Percentiles rank a stretch among this genome's conserved stretches.
Evolutionary conservation across 2,888 invertebrate genomes (phyloP).

Genomic region (Rhodophaea formosa): DNA sequence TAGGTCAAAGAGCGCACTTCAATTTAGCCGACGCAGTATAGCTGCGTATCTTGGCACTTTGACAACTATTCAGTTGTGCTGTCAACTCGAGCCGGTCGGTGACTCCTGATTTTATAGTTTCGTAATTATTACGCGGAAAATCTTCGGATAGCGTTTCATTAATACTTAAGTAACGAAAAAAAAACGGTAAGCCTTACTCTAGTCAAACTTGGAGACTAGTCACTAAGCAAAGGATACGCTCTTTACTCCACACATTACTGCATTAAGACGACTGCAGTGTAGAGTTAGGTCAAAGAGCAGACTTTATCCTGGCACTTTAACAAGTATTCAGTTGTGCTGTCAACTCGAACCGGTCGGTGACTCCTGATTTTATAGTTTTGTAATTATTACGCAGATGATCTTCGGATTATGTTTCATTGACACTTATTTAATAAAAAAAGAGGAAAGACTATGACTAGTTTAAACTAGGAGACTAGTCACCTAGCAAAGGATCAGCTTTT

Average conservation of each 20-base stretch:
- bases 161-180: not conserved
- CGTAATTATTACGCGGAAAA: conserved; percentile 26
- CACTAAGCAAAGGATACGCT: too few relatives aligned
- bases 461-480: too few relatives aligned
- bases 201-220: too few relatives aligned
- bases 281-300: conserved; percentile 44
- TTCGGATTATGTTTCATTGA: conserved; percentile 7
- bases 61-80: conserved; percentile 69
- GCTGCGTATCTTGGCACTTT: conserved; percentile 57
- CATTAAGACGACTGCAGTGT: conserved; percentile 52
- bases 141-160: conserved; percentile 8
- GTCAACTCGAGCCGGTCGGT: conserved; percentile 55
- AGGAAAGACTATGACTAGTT: too few relatives aligned
- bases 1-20: conserved; percentile 46
- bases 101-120: conserved; percentile 43
- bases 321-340: conserved; percentile 70
- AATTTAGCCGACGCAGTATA: conserved; percentile 40
- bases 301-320: conserved; percentile 64
- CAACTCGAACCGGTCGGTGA: conserved; percentile 53
- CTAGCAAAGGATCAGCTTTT: too few relatives aligned
- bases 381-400: conserved; percentile 23
- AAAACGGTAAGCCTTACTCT: too few relatives aligned
- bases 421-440: too few relatives aligned
- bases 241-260: conserved; percentile 31
- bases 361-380: conserved; percentile 40